Conservation (phyloP, 2,888 invertebrate species). For the Himalopsyche kuldschensis region DNA sequence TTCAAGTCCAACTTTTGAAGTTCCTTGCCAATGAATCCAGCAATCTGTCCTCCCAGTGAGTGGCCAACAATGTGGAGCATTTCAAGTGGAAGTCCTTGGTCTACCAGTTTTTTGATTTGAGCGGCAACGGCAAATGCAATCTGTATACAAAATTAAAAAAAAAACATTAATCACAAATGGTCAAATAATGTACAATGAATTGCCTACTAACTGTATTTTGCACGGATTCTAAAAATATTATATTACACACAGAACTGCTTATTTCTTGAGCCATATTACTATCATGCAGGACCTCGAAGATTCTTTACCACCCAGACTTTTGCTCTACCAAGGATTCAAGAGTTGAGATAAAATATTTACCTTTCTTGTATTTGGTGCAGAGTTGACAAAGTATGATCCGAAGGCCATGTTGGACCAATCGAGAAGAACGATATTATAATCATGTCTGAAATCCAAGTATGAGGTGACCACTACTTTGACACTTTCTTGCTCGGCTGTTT, state of each 20-base stretch:
- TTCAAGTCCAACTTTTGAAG: slow-evolving; percentile 25
- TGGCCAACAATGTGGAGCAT: slow-evolving; percentile 56
- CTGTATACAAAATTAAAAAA: slow-evolving; percentile 44
- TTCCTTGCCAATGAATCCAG: slow-evolving; percentile 55
- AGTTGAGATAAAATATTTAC: slow-evolving; percentile 41
- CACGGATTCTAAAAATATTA: no score
- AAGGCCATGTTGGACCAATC: slow-evolving; percentile 56
- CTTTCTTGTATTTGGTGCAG: slow-evolving; percentile 52
- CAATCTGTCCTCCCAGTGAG: slow-evolving; percentile 57
- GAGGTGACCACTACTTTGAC: slow-evolving; percentile 50
- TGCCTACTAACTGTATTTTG: no score
- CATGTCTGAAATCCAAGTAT: slow-evolving; percentile 46
- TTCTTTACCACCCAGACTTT: no score
- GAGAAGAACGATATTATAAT: slow-evolving; percentile 53
- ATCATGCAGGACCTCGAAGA: no score
- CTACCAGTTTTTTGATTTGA: slow-evolving; percentile 49
- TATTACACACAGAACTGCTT: no score
- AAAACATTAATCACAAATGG: no score
- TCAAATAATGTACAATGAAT: no score
- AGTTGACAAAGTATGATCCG: slow-evolving; percentile 50
- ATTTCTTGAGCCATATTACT: no score
- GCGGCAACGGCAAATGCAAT: slow-evolving; percentile 53
- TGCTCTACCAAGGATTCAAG: no score
- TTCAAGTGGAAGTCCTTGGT: slow-evolving; percentile 48
- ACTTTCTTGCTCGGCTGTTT: slow-evolving; percentile 48